Base-by-base conservation (phyloP, 1,140 invertebrate genomes). In the Ctenoplectra terminalis region DNA sequence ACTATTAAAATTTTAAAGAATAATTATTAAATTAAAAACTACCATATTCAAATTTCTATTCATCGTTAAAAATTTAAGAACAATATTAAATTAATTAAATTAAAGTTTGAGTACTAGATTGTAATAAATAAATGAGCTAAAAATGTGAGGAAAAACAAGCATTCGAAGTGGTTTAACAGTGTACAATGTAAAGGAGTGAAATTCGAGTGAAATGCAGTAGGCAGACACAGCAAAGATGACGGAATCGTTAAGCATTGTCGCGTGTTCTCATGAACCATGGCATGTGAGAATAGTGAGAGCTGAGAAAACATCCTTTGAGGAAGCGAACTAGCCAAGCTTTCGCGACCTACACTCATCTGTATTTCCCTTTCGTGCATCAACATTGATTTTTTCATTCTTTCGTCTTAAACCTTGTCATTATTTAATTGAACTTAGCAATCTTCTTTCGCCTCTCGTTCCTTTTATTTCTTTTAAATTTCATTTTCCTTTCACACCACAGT, bases 261-360 rank as follows among this genome's bases (percentile, higher is more conserved):
- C 54, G 70, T 54, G 69, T 80, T 80, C 77, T 80, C 77, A 80
- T 58, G 77, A 80, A 40, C 15, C n/a, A 23, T 17, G 7, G 48
- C 31, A 64, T 43, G 58, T 40, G 77, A 78, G 54, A 80, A 80
- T 63, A 80, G 77, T 73, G 77, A 80, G 77, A 80, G 60, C 48
- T 73, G 48, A 80, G 77, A 73, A 73, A 73, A 48, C 54, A 73
- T 80, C 60, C 58, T 64, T 7, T 11, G 34, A 50, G 48, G 60
- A 73, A 79, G 43, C 64, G 43, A 48, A 60, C 23, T 46, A 37
- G 23, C 13, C 37, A 52, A 61, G 43, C 64, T 78, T 78, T 78
- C 66, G 66, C 54, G 48, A n/a, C 34, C 34, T 31, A 46, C 54
- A 26, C 66, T 17, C 76, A 50, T 61, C n/a, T 29, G 31, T 23